Evolutionary conservation across 2,888 invertebrate genomes (phyloP), one percentile per base, ranked within the genome.

Genomic region (Theodoxus fluviatilis): DNA sequence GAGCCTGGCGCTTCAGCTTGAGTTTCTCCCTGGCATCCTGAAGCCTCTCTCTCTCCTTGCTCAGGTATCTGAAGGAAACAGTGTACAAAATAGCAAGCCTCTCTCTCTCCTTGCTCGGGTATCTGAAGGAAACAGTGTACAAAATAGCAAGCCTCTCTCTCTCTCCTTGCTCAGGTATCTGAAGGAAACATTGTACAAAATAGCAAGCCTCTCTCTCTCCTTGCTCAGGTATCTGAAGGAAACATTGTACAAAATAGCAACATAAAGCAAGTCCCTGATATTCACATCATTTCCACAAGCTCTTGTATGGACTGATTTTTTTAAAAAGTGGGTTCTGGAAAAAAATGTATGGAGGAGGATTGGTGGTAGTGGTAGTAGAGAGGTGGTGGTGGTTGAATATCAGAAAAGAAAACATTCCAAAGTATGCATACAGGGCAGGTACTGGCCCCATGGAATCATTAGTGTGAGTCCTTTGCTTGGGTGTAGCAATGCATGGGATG

Each of bases 11-110:
- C 66, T 80, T 78, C 64, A 80, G 78, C 18, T 76, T 71, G 2
- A 82, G 75, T 40, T 76, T 69, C 25, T 79, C 77, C 57, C 81
- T 71, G 7, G 80, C 81, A 22, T 75, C 76, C 67, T 78, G 79
- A 7, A 82, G 70, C 35, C 78, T 71, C 55, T 76, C 74, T 35
- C 80, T 63, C 64, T 82, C 79, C 40, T 78, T 74, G 65, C 77
- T 76, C 55, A 82, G 71, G 64, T 78, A 79, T 71, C 81, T 81
- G 75, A 31, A 73, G 70, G 22, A 61, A 67, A 63, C 28, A 49
- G 31, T 22, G 22, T 22, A 2, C 33, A 3, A 12, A 67, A 49
- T 55, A 35, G 25, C 22, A 43, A 31, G 7, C 38, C 22, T 12
- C 28, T 37, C 15, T 15, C 9, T 12, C 9, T 15, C 15, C 43